Percentiles rank a stretch among this genome's conserved stretches.
phyloP scores from a whole-genome alignment of 2,888 invertebrate genomes.

The Hemaris fuciformis region DNA sequence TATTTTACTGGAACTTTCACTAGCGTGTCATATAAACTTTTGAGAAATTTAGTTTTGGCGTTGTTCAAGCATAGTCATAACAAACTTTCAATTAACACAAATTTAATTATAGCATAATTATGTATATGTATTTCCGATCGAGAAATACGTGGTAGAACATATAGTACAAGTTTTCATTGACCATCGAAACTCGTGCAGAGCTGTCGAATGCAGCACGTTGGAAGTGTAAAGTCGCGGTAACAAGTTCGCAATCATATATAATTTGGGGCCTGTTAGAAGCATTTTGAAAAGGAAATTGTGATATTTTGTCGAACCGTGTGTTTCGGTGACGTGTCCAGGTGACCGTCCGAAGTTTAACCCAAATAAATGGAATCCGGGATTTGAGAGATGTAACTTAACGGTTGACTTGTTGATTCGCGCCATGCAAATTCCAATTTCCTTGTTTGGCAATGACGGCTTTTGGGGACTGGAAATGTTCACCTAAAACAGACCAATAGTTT shows the following conservation, averaged over 20 bases:
- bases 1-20: too few species aligned
- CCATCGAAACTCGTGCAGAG: not conserved
- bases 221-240: not conserved
- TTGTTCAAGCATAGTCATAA: too few species aligned
- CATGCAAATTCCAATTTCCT: not conserved
- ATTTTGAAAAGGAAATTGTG: conserved; percentile 5
- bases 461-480: not conserved
- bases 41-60: too few species aligned
- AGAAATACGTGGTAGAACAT: too few species aligned
- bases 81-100: too few species aligned
- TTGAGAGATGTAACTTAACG: conserved; percentile 13
- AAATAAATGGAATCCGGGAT: conserved; percentile 23
- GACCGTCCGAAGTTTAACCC: conserved; percentile 23
- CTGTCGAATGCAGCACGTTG: not conserved
- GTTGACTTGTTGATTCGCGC: not conserved
- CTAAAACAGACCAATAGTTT: not conserved
- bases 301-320: conserved; percentile 10
- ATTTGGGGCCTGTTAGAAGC: not conserved
- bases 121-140: too few species aligned
- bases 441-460: not conserved
- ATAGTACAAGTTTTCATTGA: not conserved
- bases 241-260: not conserved
- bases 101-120: too few species aligned
- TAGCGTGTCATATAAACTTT: too few species aligned
- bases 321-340: conserved; percentile 26